A percentile compares a stretch with the other conserved stretches of the same genome.
Evolutionary conservation across 2,888 invertebrate genomes (phyloP).

Genomic region (Drosophila eohydei): DNA sequence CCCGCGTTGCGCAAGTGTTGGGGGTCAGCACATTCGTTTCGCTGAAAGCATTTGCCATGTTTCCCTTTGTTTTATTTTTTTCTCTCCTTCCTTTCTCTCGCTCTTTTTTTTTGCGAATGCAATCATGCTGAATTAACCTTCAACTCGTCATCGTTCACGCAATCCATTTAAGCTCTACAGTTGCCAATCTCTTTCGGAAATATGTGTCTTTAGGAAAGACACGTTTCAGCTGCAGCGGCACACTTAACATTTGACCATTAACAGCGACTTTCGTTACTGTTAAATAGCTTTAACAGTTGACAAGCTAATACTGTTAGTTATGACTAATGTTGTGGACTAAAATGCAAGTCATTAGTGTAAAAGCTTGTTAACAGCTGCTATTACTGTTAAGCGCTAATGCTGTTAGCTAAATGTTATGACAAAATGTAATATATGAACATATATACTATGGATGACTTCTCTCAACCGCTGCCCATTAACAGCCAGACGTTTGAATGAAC

Average conservation of each 20-base stretch:
- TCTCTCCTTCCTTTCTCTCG: background rate
- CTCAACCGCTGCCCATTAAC: background rate
- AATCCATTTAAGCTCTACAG: conserved; percentile 11
- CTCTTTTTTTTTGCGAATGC: background rate
- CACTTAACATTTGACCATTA: background rate
- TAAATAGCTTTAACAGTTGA: background rate
- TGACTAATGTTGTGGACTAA: background rate
- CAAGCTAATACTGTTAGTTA: background rate
- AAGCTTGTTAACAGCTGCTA: background rate
- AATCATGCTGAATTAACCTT: conserved; percentile 40
- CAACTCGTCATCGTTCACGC: conserved; percentile 21
- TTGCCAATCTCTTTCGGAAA: conserved; percentile 11
- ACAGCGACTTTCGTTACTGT: background rate
- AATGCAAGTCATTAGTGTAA: background rate
- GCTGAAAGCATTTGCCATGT: conserved; percentile 19
- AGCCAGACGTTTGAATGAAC: background rate
- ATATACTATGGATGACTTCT: no score
- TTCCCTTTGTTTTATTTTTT: conserved; percentile 4
- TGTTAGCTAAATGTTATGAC: background rate
- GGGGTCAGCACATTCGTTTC: conserved; percentile 26
- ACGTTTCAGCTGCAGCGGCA: background rate
- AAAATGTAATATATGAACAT: no score
- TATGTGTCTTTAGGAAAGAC: conserved; percentile 1
- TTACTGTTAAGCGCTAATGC: background rate
- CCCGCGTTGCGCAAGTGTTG: conserved; percentile 15